Conservation (phyloP, 2,113 vertebrate genomes). For the Gadus chalcogrammus region DNA sequence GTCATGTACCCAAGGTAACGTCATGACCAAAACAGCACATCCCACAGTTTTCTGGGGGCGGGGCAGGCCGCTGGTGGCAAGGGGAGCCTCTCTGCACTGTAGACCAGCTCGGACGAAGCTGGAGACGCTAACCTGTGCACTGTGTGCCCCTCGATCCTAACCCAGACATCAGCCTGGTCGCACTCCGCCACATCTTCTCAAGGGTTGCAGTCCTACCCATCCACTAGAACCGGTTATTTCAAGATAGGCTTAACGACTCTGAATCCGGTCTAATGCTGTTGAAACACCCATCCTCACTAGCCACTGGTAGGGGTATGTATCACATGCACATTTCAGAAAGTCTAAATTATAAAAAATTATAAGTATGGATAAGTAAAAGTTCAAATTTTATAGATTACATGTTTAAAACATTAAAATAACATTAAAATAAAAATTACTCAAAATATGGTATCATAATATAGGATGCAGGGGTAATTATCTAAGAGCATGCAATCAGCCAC, state of each 20-base stretch:
- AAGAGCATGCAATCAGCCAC: constrained; percentile 36
- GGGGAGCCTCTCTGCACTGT: constrained; percentile 91
- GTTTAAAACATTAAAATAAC: too few relatives aligned
- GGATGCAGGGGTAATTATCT: constrained; percentile 16
- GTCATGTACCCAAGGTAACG: constrained; percentile 99
- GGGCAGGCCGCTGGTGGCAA: constrained; percentile 79
- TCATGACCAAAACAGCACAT: constrained; percentile 90
- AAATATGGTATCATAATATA: neutral
- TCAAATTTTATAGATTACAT: too few relatives aligned
- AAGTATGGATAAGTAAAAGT: too few relatives aligned
- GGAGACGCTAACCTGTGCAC: constrained; percentile 45
- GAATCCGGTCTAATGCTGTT: too few relatives aligned
- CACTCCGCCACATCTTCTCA: constrained; percentile 66
- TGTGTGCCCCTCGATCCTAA: constrained; percentile 29
- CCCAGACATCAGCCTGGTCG: constrained; percentile 23
- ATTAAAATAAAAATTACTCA: too few relatives aligned
- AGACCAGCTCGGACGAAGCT: constrained; percentile 67
- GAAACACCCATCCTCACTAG: too few relatives aligned
- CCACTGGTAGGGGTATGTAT: too few relatives aligned
- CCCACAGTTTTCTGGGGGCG: constrained; percentile 96
- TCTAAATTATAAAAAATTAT: too few relatives aligned
- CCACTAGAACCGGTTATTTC: too few relatives aligned
- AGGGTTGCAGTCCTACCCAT: constrained; percentile 18
- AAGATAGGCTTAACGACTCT: too few relatives aligned
- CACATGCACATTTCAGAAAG: too few relatives aligned